These are phyloP conservation scores for Dendrocopos noguchii DNA, from an alignment of 2,113 vertebrate species.

Conservation along the genomic window DNA sequence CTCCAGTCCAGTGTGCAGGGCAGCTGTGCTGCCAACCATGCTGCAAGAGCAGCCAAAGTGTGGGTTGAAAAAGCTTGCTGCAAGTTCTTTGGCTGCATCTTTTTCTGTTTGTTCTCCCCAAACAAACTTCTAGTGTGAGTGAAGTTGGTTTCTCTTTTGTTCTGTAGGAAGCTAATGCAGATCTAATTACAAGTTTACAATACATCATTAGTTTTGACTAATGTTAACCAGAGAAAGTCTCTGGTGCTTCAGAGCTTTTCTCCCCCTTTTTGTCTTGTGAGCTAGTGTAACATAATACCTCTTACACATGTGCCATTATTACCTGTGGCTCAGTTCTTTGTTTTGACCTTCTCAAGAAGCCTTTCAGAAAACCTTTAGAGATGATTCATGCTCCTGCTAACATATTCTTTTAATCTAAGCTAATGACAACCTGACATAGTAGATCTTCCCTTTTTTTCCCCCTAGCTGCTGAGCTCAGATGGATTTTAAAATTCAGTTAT, in stretches of 20 bases:
- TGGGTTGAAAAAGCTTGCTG: neutral
- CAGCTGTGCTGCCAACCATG: neutral
- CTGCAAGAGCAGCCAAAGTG: accelerated
- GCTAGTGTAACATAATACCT: neutral
- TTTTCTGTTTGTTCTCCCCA: neutral
- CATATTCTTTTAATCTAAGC: neutral
- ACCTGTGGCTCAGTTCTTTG: neutral
- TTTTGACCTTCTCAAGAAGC: neutral
- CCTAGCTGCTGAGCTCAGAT: neutral
- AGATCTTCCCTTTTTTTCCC: neutral
- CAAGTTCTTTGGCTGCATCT: neutral
- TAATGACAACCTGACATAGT: neutral
- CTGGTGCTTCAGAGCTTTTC: neutral
- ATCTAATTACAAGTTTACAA: neutral
- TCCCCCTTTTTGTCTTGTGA: neutral
- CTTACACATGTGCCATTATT: neutral
- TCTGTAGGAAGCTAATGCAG: neutral
- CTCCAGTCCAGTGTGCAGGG: neutral
- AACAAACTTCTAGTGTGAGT: neutral
- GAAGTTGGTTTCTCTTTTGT: neutral
- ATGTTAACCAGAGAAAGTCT: neutral
- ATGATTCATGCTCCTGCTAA: neutral
- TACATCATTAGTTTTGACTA: neutral
- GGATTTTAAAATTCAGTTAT: neutral
- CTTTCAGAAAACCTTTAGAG: neutral